phyloP scores from a whole-genome alignment of 2,888 invertebrate species.

The Drosophila sordidapex region DNA sequence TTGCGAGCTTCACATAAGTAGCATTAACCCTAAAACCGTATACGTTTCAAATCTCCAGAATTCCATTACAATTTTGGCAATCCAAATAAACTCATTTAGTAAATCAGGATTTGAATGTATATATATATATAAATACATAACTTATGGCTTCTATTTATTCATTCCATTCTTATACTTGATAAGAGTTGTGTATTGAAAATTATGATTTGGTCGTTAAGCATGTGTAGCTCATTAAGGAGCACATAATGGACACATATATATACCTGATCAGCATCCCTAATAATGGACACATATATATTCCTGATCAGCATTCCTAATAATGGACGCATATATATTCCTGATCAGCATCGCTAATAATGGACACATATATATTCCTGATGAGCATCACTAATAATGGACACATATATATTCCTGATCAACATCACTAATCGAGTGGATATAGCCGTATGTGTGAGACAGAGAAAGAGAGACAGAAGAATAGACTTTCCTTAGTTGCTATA shows the following conservation, averaged over 20 bases:
- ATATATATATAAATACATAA: too few relatives aligned
- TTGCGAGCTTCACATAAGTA: slow-evolving; percentile 3
- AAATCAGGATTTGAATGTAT: background rate
- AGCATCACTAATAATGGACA: background rate
- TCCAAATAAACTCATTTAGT: background rate
- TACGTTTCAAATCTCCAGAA: slow-evolving; percentile 5
- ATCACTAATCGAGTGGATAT: background rate
- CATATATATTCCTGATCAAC: background rate
- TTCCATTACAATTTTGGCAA: background rate
- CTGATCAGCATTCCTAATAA: background rate
- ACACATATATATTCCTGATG: too few relatives aligned
- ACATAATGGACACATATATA: background rate
- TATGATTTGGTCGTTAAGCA: background rate
- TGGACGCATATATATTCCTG: background rate
- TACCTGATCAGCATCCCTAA: background rate
- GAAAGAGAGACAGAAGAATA: background rate
- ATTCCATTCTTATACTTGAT: background rate
- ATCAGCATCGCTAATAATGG: background rate
- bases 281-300: background rate
- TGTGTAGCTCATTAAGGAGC: background rate
- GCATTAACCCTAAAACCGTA: slow-evolving; percentile 2
- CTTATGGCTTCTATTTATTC: background rate
- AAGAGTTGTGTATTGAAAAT: background rate
- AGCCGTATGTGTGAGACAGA: background rate
- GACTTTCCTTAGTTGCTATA: background rate